phyloP scores from a whole-genome alignment of 2,888 invertebrate species.

The Eupithecia insigniata region DNA sequence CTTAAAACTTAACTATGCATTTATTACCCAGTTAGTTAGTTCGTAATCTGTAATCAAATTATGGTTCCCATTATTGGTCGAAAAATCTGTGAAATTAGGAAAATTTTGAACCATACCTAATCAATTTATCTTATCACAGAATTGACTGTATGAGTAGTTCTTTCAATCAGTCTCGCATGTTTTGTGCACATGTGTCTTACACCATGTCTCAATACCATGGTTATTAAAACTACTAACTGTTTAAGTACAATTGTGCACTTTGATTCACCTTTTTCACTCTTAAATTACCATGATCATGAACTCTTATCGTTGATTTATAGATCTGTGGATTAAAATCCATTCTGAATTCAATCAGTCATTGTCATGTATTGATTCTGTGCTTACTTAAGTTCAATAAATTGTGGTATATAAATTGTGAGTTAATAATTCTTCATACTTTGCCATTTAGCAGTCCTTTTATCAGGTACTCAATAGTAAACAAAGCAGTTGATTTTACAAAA shows the following conservation, averaged over 20 bases:
- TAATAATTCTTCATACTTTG: not conserved
- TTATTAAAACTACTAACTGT: slow-evolving; percentile 11
- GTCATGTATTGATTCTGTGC: slow-evolving; percentile 6
- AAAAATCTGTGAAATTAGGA: not conserved
- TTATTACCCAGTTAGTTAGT: not conserved
- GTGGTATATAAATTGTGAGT: not conserved
- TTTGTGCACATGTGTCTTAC: not conserved
- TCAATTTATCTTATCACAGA: not conserved
- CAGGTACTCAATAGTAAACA: not conserved
- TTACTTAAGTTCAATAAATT: not conserved
- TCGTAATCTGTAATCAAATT: not conserved
- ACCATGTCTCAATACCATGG: slow-evolving; percentile 6
- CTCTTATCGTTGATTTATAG: slow-evolving; percentile 15
- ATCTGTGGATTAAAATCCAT: not conserved
- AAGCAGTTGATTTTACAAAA: not conserved
- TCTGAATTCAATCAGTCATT: slow-evolving; percentile 11
- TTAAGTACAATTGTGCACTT: not conserved
- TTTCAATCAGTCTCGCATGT: not conserved
- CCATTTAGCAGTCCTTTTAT: not conserved
- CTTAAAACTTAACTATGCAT: not conserved
- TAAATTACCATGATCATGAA: slow-evolving; percentile 29
- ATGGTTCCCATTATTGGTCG: not conserved
- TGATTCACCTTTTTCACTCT: slow-evolving; percentile 4
- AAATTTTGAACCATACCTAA: not conserved
- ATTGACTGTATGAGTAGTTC: not conserved